phyloP scores from a whole-genome alignment of 2,113 vertebrate genomes.

The Smithornis capensis region DNA sequence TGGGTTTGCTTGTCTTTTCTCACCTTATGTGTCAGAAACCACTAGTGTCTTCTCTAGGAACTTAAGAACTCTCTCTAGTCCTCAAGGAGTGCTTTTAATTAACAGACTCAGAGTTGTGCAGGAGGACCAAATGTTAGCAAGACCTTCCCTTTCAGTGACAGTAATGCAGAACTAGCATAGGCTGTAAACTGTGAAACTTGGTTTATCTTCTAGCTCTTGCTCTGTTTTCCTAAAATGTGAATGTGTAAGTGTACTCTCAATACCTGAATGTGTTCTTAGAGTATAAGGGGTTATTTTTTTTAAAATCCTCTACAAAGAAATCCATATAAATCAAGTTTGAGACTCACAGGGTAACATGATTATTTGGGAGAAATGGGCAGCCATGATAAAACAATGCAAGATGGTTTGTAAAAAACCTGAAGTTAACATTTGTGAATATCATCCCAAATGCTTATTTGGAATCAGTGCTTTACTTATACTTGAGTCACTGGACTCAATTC shows the following conservation, averaged over 20 bases:
- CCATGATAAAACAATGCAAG: background rate
- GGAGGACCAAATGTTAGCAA: accelerated
- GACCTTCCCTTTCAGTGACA: background rate
- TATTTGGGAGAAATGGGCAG: background rate
- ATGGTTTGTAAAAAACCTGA: background rate
- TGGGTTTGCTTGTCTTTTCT: background rate
- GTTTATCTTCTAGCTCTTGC: background rate
- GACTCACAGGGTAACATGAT: background rate
- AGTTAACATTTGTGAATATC: background rate
- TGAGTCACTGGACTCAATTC: background rate
- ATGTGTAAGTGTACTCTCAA: background rate
- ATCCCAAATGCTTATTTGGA: background rate
- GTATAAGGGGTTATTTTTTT: background rate
- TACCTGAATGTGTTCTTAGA: background rate
- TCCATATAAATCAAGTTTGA: background rate
- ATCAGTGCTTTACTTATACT: background rate
- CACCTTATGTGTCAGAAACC: background rate
- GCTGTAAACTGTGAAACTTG: background rate
- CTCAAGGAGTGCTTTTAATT: background rate
- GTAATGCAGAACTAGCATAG: background rate
- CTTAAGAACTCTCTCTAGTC: background rate
- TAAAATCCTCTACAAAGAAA: background rate
- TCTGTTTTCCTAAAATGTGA: background rate
- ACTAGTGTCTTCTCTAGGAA: background rate
- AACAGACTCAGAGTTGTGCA: background rate